A percentile compares a stretch with the other conserved stretches of the same genome.
Conservation (phyloP, 2,888 invertebrate species). For the Phragmatobia fuliginosa region DNA sequence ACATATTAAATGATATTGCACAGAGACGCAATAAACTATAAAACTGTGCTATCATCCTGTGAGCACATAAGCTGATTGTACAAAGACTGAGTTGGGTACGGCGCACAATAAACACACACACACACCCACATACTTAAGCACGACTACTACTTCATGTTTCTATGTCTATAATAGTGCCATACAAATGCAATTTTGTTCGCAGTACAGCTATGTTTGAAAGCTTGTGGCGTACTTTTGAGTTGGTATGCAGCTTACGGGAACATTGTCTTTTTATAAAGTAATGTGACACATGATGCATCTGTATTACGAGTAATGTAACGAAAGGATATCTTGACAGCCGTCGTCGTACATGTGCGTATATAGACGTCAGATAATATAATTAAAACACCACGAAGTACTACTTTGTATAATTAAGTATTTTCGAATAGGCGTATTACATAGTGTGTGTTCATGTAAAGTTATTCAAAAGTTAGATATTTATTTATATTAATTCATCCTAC, state of each 20-base stretch:
- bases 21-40: conserved; percentile 12
- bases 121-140: background rate
- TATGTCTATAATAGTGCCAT: background rate
- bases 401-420: too few relatives aligned
- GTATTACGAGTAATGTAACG: too few relatives aligned
- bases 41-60: conserved; percentile 14
- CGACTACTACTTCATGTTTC: background rate
- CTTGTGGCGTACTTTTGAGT: background rate
- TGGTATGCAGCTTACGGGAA: background rate
- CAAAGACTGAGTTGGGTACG: conserved; percentile 13
- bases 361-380: too few relatives aligned
- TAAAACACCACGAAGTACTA: too few relatives aligned
- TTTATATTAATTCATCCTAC: too few relatives aligned
- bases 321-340: too few relatives aligned
- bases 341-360: too few relatives aligned
- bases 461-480: too few relatives aligned
- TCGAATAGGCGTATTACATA: too few relatives aligned
- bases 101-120: conserved; percentile 18
- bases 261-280: background rate
- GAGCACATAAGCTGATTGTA: conserved; percentile 24
- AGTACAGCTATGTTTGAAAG: background rate
- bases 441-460: too few relatives aligned
- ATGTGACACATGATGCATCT: background rate
- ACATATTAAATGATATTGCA: background rate
- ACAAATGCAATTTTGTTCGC: background rate